Evolutionary conservation across 2,888 invertebrate species (phyloP), one percentile per base, ranked within the genome.

Genomic region (Apodemia hepburni): DNA sequence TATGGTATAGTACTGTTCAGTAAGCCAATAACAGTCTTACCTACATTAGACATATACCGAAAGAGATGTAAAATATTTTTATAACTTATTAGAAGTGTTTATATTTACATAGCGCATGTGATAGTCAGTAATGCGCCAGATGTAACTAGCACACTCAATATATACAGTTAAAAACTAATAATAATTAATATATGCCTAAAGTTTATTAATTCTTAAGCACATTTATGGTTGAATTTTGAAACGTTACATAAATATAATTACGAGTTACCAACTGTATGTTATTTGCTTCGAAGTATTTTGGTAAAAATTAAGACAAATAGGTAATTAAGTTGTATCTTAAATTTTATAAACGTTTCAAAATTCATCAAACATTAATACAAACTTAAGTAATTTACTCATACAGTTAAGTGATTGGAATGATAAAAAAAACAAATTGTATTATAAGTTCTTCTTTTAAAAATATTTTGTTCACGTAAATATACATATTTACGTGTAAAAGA

Each of bases 61-160:
- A 22, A 22, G 22, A 22, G 1, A 51, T 11, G 51, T 51, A 22
- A 51, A 51, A 51, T 22, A 38, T 38, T n/a, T n/a, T n/a, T 38
- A 75, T 82, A 85, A 84, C 86, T 87, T 86, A 88, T 78, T 79
- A 69, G 85, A 85, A 84, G 78, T 90, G 88, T 89, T 85, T 90
- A 90, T 89, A 90, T 75, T 76, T 71, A 81, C 76, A 51, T 22
- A 51, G n/a, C n/a, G 51, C 51, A 51, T 51, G 22, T 78, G 75
- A 79, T 72, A 84, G 78, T 82, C 79, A 80, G 81, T 84, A 84
- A 85, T 83, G 81, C 80, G 85, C 80, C 81, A 71, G 76, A 76
- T 75, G 73, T 75, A 75, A 73, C 78, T 84, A 87, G 84, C 85
- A 83, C 84, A 81, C 80, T 81, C 78, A 82, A 74, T 85, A 85